phyloP scores from a whole-genome alignment of 2,113 vertebrate species.

The Hipposideros armiger region DNA sequence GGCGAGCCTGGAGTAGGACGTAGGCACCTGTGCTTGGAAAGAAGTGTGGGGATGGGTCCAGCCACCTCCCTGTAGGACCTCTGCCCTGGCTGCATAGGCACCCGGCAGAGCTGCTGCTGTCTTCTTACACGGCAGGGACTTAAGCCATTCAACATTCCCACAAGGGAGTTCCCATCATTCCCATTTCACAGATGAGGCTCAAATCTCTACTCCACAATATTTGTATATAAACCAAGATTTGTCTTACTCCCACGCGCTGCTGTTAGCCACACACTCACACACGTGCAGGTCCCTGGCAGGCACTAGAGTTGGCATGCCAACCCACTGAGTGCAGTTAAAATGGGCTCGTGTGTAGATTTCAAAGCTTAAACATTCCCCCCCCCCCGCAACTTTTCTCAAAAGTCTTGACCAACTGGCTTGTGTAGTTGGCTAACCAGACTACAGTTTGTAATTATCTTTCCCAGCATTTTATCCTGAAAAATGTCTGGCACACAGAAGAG shows the following conservation, averaged over 20 bases:
- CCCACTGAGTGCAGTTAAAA: background rate
- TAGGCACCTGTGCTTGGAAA: background rate
- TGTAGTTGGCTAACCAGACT: background rate
- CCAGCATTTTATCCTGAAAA: slow-evolving; percentile 32
- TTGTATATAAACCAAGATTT: background rate
- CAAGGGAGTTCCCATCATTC: background rate
- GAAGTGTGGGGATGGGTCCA: background rate
- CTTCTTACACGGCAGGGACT: background rate
- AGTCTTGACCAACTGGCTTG: background rate
- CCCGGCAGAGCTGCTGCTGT: background rate
- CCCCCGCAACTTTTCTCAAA: background rate
- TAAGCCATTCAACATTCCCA: background rate
- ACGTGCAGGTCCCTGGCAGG: background rate
- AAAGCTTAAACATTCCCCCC: background rate
- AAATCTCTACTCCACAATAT: background rate
- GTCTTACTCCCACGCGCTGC: background rate
- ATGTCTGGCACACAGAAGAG: background rate
- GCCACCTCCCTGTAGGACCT: background rate
- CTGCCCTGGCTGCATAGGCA: background rate
- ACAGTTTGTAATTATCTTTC: background rate
- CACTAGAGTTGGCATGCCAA: background rate
- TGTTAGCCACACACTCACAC: background rate
- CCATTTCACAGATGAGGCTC: background rate
- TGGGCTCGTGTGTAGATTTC: background rate
- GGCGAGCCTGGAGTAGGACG: background rate